Percentiles rank a stretch among this genome's conserved stretches.
Evolutionary conservation across 2,113 vertebrate genomes (phyloP).

Genomic region (Donacobius atricapilla): DNA sequence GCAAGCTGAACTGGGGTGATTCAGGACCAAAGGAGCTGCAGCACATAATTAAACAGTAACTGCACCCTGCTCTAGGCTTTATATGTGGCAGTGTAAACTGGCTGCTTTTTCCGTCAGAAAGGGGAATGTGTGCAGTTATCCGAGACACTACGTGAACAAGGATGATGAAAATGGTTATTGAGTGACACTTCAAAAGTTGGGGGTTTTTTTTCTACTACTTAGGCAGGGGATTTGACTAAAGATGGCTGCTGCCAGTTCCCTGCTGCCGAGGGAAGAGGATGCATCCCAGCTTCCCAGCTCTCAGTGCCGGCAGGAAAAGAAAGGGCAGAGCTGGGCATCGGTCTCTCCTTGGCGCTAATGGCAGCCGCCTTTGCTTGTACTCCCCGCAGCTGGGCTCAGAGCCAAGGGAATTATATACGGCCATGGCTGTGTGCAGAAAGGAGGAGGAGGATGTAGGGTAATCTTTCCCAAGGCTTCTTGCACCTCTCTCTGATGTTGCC

Average conservation of each 20-base stretch:
- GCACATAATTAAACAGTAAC: slow-evolving; percentile 22
- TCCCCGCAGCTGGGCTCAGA: slow-evolving; percentile 32
- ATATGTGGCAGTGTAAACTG: background rate
- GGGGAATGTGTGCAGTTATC: rapidly evolving
- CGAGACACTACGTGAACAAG: rapidly evolving
- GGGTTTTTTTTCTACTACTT: background rate
- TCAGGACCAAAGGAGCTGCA: slow-evolving; percentile 3
- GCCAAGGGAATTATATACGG: slow-evolving; percentile 53
- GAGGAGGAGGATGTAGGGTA: slow-evolving; percentile 9
- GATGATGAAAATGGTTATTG: background rate
- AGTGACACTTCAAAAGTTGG: background rate
- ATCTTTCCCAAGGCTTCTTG: slow-evolving; percentile 9
- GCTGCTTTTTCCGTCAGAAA: background rate
- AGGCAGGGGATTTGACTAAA: background rate
- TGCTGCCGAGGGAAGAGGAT: slow-evolving; percentile 41
- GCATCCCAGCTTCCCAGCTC: slow-evolving; percentile 52
- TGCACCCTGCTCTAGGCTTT: background rate
- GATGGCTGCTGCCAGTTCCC: slow-evolving; percentile 43
- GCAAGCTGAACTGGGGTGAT: background rate
- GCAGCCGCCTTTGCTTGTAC: slow-evolving; percentile 49
- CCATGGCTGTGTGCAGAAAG: background rate
- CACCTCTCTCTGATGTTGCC: background rate
- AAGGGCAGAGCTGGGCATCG: slow-evolving; percentile 52
- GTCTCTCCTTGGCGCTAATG: slow-evolving; percentile 46
- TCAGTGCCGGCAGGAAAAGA: background rate